phyloP scores from a whole-genome alignment of 2,888 invertebrate species.

The Gerris lacustris region DNA sequence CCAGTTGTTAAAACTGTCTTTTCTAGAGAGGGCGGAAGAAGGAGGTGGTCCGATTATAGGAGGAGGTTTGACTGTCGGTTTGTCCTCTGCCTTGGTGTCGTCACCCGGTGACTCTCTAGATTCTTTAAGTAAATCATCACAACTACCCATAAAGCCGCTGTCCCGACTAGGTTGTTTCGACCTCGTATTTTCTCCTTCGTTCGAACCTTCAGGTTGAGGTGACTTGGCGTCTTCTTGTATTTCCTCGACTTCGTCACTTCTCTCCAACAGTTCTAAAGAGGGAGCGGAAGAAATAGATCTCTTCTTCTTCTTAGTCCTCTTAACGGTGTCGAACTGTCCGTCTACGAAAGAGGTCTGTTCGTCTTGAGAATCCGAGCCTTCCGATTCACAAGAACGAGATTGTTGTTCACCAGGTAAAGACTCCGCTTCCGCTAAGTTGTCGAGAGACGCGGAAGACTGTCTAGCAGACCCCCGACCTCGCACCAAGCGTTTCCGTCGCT shows the following conservation, averaged over 20 bases:
- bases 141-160: conserved; percentile 79
- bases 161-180: conserved; percentile 74
- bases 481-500: conserved; percentile 65
- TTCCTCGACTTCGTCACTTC: conserved; percentile 30
- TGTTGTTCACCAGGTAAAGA: conserved; percentile 38
- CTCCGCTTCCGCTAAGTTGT: conserved; percentile 56
- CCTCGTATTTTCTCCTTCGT: conserved; percentile 37
- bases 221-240: conserved; percentile 55
- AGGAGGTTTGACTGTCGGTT: conserved; percentile 12
- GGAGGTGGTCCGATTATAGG: conserved; percentile 31
- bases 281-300: conserved; percentile 33
- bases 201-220: conserved; percentile 50
- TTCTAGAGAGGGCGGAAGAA: conserved; percentile 53
- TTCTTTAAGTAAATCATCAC: conserved; percentile 67
- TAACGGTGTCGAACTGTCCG: conserved; percentile 66
- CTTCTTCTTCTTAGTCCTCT: conserved; percentile 71
- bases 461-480: conserved; percentile 70
- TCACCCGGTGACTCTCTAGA: conserved; percentile 26
- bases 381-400: conserved; percentile 40
- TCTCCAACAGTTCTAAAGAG: conserved; percentile 28
- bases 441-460: conserved; percentile 68
- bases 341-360: conserved; percentile 51
- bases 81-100: conserved; percentile 19
- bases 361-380: conserved; percentile 52
- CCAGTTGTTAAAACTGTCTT: conserved; percentile 88